Conservation (phyloP, 2,113 vertebrate genomes). For the Forbesichthys papilliferus region DNA sequence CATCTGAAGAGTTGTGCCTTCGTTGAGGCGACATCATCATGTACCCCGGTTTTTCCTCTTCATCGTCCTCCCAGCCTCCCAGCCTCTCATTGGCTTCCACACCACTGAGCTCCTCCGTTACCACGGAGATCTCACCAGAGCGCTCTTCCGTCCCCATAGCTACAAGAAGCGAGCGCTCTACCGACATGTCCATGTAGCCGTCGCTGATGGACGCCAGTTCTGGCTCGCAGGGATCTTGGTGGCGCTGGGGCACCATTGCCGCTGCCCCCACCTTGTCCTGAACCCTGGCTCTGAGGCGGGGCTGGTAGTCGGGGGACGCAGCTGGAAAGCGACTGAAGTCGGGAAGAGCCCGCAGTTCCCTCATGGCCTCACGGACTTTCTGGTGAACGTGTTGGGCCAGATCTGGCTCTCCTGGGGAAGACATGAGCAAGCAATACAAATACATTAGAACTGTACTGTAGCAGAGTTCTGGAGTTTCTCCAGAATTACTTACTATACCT, state of each 20-base stretch:
- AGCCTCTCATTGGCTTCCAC: background rate
- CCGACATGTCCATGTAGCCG: conserved; percentile 44
- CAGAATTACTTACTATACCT: no score
- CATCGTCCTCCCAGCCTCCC: background rate
- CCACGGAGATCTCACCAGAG: background rate
- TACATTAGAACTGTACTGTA: background rate
- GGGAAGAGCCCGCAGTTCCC: conserved; percentile 43
- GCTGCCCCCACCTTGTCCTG: conserved; percentile 29
- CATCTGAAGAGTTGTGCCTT: conserved; percentile 29
- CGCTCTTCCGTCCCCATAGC: background rate
- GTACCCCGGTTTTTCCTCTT: conserved; percentile 37
- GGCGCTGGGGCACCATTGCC: background rate
- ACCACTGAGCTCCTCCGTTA: background rate
- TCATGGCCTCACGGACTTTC: conserved; percentile 39
- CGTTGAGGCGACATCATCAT: conserved; percentile 63
- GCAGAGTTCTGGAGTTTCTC: no score
- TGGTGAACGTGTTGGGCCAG: conserved; percentile 65
- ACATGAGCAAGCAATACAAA: background rate
- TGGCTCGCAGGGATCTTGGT: background rate
- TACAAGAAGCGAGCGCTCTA: background rate
- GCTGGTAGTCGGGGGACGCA: conserved; percentile 15
- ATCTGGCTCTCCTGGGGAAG: conserved; percentile 24
- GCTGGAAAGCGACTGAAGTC: conserved; percentile 54
- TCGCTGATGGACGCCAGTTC: background rate
- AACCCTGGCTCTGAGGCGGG: conserved; percentile 42